These are phyloP conservation scores for Malacoctenus gilli DNA, from an alignment of 2,797 vertebrate species.

Conservation along the genomic window DNA sequence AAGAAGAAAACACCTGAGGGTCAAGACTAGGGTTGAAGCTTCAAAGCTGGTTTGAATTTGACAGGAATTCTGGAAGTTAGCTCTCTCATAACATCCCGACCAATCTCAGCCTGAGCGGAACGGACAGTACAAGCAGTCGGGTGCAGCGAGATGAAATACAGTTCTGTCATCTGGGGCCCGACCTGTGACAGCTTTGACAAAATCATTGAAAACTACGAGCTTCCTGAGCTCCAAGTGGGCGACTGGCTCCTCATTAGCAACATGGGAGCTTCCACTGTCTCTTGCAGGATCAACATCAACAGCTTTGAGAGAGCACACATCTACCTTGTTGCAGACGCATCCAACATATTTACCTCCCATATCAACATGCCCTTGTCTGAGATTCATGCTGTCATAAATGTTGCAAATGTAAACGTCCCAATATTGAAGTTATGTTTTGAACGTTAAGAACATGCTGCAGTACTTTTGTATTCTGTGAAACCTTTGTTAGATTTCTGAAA, in stretches of 20 bases:
- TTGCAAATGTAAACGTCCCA: no score
- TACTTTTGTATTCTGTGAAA: no score
- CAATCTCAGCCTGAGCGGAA: no score
- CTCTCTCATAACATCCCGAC: no score
- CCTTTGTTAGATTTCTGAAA: no score
- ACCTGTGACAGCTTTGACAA: slow-evolving; percentile 44
- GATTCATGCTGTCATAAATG: no score
- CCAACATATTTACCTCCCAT: background rate
- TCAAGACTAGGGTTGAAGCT: no score
- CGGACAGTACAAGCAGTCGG: slow-evolving; percentile 21
- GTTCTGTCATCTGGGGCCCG: slow-evolving; percentile 79
- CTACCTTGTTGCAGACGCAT: slow-evolving; percentile 21
- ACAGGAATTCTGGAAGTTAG: no score
- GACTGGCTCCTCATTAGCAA: slow-evolving; percentile 84
- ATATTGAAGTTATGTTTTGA: no score
- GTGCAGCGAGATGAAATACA: slow-evolving; percentile 4
- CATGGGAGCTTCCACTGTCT: slow-evolving; percentile 80
- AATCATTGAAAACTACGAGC: slow-evolving; percentile 61
- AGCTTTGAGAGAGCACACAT: slow-evolving; percentile 15
- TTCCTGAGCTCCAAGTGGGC: slow-evolving; percentile 75
- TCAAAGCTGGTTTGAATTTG: no score
- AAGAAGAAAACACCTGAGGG: slow-evolving; percentile 79
- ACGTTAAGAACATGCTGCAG: no score
- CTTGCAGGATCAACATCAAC: slow-evolving; percentile 5
- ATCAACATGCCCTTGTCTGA: no score